Evolutionary conservation across 2,888 invertebrate genomes (phyloP).

Genomic region (Platycheirus albimanus): DNA sequence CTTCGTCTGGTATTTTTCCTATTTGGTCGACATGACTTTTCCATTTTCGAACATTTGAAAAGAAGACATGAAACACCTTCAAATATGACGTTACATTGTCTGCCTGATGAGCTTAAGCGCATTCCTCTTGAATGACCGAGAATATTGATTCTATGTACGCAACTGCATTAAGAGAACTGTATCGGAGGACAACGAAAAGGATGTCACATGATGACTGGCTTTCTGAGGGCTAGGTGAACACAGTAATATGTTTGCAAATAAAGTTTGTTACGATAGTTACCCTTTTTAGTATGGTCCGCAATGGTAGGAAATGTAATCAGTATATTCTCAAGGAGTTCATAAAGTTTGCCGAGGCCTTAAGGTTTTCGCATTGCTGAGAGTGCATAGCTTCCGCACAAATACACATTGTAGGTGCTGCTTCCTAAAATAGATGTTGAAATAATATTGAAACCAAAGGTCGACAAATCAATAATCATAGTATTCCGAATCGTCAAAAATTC

Average conservation of each 20-base stretch:
- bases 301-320: slow-evolving; percentile 90
- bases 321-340: slow-evolving; percentile 87
- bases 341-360: slow-evolving; percentile 84
- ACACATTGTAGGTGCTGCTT: slow-evolving; percentile 86
- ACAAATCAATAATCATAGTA: too few relatives aligned
- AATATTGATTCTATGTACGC: slow-evolving; percentile 88
- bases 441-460: too few relatives aligned
- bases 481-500: too few relatives aligned
- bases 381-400: slow-evolving; percentile 85
- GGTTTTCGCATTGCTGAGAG: slow-evolving; percentile 85
- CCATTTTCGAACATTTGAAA: slow-evolving; percentile 86
- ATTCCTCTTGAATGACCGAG: slow-evolving; percentile 84
- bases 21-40: slow-evolving; percentile 78
- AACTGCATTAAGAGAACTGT: slow-evolving; percentile 86
- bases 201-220: slow-evolving; percentile 88
- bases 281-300: slow-evolving; percentile 86
- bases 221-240: slow-evolving; percentile 79
- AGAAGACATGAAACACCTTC: slow-evolving; percentile 88
- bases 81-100: slow-evolving; percentile 87
- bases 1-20: slow-evolving; percentile 25
- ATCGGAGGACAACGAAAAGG: slow-evolving; percentile 88
- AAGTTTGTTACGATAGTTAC: slow-evolving; percentile 76
- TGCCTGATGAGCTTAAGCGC: slow-evolving; percentile 83
- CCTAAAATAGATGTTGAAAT: slow-evolving; percentile 84
- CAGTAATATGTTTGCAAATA: neutral